A percentile compares a stretch with the other conserved stretches of the same genome.
phyloP scores from a whole-genome alignment of 2,888 invertebrate species.

The Blastobasis adustella region DNA sequence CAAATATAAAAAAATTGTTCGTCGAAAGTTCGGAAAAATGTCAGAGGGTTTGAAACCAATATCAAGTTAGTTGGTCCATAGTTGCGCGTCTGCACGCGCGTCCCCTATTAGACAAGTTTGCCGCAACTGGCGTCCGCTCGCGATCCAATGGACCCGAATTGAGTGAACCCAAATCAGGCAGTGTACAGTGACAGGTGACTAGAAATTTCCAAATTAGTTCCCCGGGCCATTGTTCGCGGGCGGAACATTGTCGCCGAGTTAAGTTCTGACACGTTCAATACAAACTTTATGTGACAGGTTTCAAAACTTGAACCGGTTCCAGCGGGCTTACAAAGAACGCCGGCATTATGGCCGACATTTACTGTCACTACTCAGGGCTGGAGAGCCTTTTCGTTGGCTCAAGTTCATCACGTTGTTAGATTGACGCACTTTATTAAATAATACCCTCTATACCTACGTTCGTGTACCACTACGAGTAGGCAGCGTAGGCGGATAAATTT shows the following conservation, averaged over 20 bases:
- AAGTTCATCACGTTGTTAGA: too few species aligned
- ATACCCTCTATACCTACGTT: too few species aligned
- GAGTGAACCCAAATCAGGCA: not conserved
- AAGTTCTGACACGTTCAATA: conserved; percentile 26
- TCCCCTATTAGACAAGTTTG: too few species aligned
- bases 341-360: conserved; percentile 17
- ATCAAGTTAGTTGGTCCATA: too few species aligned
- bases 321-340: conserved; percentile 20
- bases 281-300: conserved; percentile 38
- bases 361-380: conserved; percentile 20
- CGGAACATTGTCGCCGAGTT: conserved; percentile 25
- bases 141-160: not conserved
- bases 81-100: too few species aligned
- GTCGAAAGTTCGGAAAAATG: too few species aligned
- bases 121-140: too few species aligned
- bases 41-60: too few species aligned
- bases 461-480: too few species aligned
- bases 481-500: too few species aligned
- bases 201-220: conserved; percentile 35
- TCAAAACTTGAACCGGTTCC: conserved; percentile 26
- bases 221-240: conserved; percentile 18
- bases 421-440: too few species aligned
- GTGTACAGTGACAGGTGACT: conserved; percentile 25
- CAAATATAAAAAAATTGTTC: too few species aligned
- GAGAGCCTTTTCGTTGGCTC: not conserved